A percentile compares a stretch with the other conserved stretches of the same genome.
Conservation (phyloP, 2,797 vertebrate genomes). For the Microtus obscurus region DNA sequence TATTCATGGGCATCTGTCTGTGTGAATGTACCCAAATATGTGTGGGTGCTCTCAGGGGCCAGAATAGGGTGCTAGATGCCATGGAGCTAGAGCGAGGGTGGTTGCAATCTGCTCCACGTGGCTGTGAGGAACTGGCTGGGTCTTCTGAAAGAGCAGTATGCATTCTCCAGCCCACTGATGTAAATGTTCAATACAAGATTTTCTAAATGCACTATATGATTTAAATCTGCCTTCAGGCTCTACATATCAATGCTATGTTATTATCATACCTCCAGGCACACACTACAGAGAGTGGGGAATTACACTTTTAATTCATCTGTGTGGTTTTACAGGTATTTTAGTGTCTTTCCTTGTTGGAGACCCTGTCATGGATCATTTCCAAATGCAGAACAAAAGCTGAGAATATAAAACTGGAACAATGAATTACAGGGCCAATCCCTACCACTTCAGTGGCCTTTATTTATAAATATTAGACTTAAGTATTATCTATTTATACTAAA, state of each 20-base stretch:
- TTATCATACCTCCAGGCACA: not conserved
- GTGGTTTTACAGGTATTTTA: not conserved
- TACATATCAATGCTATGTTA: not conserved
- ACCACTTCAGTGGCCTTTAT: not conserved
- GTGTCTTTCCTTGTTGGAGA: not conserved
- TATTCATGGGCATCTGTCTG: not conserved
- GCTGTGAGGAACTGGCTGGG: not conserved
- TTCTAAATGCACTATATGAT: not conserved
- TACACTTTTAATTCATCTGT: conserved; percentile 16
- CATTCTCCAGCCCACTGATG: not conserved
- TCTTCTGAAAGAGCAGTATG: not conserved
- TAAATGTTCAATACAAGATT: not conserved
- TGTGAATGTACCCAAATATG: not conserved
- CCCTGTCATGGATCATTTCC: not conserved
- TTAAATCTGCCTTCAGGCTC: not conserved
- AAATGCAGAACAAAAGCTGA: not conserved
- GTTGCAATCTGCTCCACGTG: not conserved
- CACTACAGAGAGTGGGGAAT: not conserved
- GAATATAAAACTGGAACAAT: not conserved
- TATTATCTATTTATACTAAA: not conserved
- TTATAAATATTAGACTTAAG: not conserved
- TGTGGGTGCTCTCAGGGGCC: not conserved
- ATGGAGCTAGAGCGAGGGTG: not conserved
- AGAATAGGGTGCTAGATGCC: not conserved
- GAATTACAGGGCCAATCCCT: not conserved